phyloP scores from a whole-genome alignment of 2,797 vertebrate species.

The Uromys caudimaculatus region DNA sequence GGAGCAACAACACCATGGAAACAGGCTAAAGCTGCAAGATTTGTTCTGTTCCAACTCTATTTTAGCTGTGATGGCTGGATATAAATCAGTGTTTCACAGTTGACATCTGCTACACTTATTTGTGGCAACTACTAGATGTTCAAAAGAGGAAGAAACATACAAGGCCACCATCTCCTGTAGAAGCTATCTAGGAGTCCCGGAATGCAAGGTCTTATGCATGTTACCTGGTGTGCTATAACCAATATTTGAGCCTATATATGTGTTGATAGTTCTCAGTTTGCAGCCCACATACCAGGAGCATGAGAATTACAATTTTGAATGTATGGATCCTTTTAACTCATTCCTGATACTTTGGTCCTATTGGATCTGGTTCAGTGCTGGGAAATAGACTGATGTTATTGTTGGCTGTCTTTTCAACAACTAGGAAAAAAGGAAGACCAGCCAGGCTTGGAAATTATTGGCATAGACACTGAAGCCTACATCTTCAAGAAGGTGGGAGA shows the following conservation, averaged over 20 bases:
- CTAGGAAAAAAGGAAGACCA: neutral
- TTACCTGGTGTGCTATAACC: neutral
- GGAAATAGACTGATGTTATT: neutral
- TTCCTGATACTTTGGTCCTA: neutral
- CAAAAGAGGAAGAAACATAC: neutral
- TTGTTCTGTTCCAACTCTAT: constrained; percentile 47
- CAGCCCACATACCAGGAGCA: neutral
- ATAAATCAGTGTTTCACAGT: constrained; percentile 42
- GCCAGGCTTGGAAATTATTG: neutral
- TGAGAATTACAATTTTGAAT: neutral
- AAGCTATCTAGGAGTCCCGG: neutral
- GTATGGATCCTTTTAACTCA: neutral
- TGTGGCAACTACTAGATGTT: neutral
- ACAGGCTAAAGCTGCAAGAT: constrained; percentile 1
- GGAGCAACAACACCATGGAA: constrained; percentile 60
- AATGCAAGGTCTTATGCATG: neutral
- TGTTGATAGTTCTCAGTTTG: neutral
- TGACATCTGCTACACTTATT: neutral
- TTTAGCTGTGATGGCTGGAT: constrained; percentile 44
- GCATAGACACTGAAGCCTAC: fast-evolving
- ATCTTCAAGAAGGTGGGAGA: neutral
- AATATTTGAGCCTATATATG: neutral
- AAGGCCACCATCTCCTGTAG: neutral
- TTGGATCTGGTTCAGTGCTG: neutral
- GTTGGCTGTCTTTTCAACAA: neutral